Evolutionary conservation across 2,113 vertebrate species (phyloP).

Genomic region (Myotis lucifugus): DNA sequence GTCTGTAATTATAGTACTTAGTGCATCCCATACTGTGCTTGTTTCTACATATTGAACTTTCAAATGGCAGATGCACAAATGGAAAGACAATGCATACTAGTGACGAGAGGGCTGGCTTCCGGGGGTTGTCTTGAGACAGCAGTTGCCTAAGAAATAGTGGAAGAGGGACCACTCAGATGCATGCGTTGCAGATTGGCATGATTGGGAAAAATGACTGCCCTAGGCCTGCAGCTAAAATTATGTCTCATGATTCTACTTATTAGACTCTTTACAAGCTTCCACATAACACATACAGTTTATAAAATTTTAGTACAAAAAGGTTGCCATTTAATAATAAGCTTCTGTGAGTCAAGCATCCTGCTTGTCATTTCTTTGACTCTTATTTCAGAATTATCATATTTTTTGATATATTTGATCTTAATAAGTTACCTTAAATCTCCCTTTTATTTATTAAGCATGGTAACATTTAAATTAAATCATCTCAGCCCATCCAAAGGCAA

Average conservation of each 20-base stretch:
- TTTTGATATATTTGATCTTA: neutral
- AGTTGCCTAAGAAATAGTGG: neutral
- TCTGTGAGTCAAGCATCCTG: neutral
- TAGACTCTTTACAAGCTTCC: neutral
- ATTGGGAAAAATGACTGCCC: neutral
- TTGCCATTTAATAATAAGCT: neutral
- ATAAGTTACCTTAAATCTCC: neutral
- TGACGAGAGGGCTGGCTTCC: neutral
- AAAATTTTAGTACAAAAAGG: neutral
- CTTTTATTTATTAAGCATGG: neutral
- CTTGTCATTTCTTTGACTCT: neutral
- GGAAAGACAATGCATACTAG: neutral
- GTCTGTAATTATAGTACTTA: constrained; percentile 4
- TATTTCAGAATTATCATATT: neutral
- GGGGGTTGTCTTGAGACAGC: neutral
- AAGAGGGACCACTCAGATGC: neutral
- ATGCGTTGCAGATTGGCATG: neutral
- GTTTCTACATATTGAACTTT: neutral
- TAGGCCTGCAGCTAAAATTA: neutral
- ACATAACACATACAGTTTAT: neutral
- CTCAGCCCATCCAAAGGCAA: neutral
- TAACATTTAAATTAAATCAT: neutral
- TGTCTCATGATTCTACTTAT: neutral
- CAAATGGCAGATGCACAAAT: neutral
- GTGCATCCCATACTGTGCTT: neutral